phyloP scores from a whole-genome alignment of 2,888 invertebrate genomes.

The Cataglyphis rosenhaueri region DNA sequence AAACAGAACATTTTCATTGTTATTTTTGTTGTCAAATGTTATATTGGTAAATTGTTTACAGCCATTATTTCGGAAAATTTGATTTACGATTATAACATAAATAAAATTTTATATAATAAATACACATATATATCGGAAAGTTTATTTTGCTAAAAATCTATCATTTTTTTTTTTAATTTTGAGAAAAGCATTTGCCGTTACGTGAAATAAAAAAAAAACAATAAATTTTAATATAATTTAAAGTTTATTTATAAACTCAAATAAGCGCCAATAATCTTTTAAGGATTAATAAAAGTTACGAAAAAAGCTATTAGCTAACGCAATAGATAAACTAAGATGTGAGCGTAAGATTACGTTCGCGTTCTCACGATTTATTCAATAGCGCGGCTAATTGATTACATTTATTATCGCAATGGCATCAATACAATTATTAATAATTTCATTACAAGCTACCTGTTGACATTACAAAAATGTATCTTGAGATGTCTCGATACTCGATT shows the following conservation, averaged over 20 bases:
- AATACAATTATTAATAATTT: constrained; percentile 5
- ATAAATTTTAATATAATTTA: neutral
- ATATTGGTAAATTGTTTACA: constrained; percentile 14
- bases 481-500: neutral
- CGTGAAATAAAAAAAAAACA: neutral
- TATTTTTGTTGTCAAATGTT: neutral
- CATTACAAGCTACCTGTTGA: constrained; percentile 34
- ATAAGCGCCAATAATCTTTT: neutral
- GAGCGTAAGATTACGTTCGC: neutral
- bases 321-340: no score
- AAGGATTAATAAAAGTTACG: neutral
- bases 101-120: neutral
- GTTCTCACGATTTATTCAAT: neutral
- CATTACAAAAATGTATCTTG: constrained; percentile 11
- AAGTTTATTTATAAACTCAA: neutral
- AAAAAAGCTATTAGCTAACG: neutral
- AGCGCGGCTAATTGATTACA: neutral
- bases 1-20: neutral
- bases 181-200: neutral
- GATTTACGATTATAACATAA: neutral
- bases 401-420: neutral
- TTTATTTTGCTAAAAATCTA: neutral
- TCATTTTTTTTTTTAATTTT: neutral
- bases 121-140: neutral
- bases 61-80: neutral